Conservation (phyloP, 1,140 invertebrate species). For the Zaprionus vittiger region DNA sequence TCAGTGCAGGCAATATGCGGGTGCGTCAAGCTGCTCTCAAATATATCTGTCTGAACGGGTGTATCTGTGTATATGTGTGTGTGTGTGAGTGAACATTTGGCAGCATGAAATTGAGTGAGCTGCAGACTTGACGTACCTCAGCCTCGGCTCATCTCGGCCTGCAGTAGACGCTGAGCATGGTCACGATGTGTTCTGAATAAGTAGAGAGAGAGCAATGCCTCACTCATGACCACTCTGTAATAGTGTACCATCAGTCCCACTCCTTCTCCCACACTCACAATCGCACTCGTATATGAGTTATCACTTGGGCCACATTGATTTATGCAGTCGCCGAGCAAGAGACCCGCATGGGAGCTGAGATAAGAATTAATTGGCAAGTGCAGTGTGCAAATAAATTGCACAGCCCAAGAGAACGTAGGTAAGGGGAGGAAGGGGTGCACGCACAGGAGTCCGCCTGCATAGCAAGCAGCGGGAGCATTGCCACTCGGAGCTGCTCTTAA, state of each 20-base stretch:
- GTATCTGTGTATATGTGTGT: not conserved
- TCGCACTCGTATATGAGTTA: constrained; percentile 63
- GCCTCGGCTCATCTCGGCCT: not conserved
- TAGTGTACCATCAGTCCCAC: not conserved
- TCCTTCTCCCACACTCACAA: not conserved
- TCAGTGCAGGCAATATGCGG: constrained; percentile 38
- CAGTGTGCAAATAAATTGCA: constrained; percentile 79
- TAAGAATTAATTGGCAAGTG: constrained; percentile 82
- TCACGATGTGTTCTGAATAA: constrained; percentile 51
- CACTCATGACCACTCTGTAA: too few relatives aligned
- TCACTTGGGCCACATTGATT: constrained; percentile 74
- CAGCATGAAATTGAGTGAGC: constrained; percentile 78
- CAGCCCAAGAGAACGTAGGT: constrained; percentile 1
- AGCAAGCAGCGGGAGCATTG: not conserved
- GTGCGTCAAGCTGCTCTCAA: constrained; percentile 23
- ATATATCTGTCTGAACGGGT: not conserved
- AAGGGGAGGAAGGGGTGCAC: not conserved
- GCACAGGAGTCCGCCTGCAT: too few relatives aligned
- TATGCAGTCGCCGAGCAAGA: constrained; percentile 71
- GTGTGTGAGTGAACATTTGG: constrained; percentile 49
- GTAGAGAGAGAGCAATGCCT: constrained; percentile 9
- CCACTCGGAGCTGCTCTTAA: constrained; percentile 63
- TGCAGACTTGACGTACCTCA: constrained; percentile 36
- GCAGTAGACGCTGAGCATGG: not conserved
- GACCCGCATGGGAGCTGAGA: constrained; percentile 74